Evolutionary conservation across 92 coral and sea anemone genomes (phyloP).

Genomic region (Zoanthus solanderi): DNA sequence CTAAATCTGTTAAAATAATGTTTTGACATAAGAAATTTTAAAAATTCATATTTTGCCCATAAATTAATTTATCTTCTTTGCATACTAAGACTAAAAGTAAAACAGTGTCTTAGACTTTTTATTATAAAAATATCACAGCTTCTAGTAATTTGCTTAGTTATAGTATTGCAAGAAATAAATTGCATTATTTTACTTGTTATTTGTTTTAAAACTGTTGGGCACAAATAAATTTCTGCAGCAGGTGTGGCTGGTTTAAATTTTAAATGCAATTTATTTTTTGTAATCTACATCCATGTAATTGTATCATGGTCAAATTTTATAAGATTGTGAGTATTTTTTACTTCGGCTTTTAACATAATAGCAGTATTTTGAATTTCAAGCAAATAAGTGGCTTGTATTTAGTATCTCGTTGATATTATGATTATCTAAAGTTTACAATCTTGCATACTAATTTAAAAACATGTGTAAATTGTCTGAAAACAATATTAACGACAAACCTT

Average conservation of each 20-base stretch:
- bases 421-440: too few species aligned
- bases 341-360: too few species aligned
- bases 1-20: neutral
- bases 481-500: neutral
- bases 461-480: neutral
- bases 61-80: neutral
- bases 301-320: too few species aligned
- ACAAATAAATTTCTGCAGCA: neutral
- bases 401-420: too few species aligned
- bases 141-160: too few species aligned
- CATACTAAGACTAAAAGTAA: neutral
- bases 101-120: too few species aligned
- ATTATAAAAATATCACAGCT: too few species aligned
- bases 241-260: slow-evolving; percentile 17
- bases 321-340: too few species aligned
- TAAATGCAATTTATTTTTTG: neutral
- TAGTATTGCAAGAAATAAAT: neutral
- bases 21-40: neutral
- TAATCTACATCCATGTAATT: neutral
- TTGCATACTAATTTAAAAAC: too few species aligned
- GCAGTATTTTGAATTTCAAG: too few species aligned
- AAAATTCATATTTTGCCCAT: neutral
- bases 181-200: neutral
- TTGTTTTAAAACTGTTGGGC: neutral
- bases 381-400: too few species aligned